Evolutionary conservation across 2,113 vertebrate species (phyloP).

Genomic region (Micromys minutus): DNA sequence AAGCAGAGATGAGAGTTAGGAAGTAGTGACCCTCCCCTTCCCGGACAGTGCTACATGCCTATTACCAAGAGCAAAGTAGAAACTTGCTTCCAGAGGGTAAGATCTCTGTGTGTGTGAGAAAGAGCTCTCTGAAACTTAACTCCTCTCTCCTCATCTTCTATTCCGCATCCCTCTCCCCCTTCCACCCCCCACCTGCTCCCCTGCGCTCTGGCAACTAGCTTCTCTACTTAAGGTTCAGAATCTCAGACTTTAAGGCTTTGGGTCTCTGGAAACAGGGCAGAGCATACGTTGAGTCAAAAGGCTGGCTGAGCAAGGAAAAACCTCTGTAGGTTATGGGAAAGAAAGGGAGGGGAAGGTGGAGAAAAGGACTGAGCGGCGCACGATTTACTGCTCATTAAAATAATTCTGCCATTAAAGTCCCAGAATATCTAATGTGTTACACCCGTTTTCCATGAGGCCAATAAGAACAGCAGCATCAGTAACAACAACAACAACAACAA

Average conservation of each 20-base stretch:
- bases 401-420: background rate
- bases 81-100: background rate
- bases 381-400: background rate
- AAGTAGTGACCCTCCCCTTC: background rate
- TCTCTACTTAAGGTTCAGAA: background rate
- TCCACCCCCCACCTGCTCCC: no score
- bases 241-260: background rate
- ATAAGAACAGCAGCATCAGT: background rate
- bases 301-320: conserved; percentile 44
- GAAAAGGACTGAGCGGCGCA: background rate
- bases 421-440: background rate
- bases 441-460: background rate
- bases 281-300: background rate
- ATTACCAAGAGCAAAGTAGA: background rate
- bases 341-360: background rate
- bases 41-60: background rate
- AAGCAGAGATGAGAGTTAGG: background rate
- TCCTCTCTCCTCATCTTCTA: background rate
- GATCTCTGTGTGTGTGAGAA: background rate
- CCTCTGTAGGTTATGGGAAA: background rate
- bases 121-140: background rate
- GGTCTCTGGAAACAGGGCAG: background rate
- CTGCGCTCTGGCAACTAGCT: no score
- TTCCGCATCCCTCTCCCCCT: no score
- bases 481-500: background rate